phyloP scores from a whole-genome alignment of 1,140 invertebrate species.

The Rhizoglyphus robini region DNA sequence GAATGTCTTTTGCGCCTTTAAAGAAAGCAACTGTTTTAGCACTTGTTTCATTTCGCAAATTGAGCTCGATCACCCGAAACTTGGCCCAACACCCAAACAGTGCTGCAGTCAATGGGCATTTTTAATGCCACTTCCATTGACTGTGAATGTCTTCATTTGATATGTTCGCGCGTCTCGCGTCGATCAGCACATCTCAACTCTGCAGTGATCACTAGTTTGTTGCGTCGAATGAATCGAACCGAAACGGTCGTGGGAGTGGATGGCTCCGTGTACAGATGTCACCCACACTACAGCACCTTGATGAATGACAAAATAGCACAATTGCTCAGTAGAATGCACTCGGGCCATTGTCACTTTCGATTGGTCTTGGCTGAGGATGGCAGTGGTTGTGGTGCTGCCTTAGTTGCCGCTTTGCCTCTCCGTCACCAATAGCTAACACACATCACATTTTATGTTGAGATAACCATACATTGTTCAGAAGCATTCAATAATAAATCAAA shows the following conservation, averaged over 20 bases:
- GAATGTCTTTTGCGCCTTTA: background rate
- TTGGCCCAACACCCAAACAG: background rate
- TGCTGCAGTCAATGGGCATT: background rate
- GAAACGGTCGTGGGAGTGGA: constrained; percentile 90
- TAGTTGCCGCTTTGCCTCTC: constrained; percentile 93
- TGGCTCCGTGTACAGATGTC: constrained; percentile 93
- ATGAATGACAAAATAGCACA: constrained; percentile 37
- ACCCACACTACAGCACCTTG: constrained; percentile 79
- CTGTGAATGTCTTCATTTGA: constrained; percentile 29
- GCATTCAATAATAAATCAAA: no score
- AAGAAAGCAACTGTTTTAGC: background rate
- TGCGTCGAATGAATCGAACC: constrained; percentile 62
- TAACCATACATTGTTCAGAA: no score
- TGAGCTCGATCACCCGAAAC: background rate
- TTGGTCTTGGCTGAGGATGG: constrained; percentile 96
- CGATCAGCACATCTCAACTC: constrained; percentile 83
- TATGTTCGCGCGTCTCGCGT: constrained; percentile 76
- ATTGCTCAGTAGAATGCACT: background rate
- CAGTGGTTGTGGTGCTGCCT: constrained; percentile 88
- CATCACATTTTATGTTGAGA: no score
- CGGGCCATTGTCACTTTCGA: constrained; percentile 46
- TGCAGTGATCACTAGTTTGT: constrained; percentile 47
- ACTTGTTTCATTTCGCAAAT: background rate
- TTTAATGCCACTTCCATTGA: background rate
- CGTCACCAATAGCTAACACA: no score